Evolutionary conservation across 1,140 invertebrate species (phyloP).

Genomic region (Paraescarpia echinospica): DNA sequence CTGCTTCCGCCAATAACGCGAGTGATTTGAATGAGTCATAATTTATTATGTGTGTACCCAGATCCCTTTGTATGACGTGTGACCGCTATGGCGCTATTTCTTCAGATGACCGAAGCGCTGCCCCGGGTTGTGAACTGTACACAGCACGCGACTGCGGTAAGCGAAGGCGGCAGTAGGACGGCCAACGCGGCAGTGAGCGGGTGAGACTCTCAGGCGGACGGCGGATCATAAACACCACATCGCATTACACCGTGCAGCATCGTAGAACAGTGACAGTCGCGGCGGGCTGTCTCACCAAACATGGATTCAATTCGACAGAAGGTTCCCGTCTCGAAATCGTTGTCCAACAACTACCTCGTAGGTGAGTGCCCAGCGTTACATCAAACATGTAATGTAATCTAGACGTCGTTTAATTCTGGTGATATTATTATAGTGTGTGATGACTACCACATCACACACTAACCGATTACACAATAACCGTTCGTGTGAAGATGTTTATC

Average conservation of each 20-base stretch:
- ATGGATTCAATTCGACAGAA: background rate
- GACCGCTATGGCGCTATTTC: background rate
- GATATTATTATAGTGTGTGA: background rate
- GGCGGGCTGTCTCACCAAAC: background rate
- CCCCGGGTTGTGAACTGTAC: background rate
- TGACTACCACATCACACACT: background rate
- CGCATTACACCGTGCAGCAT: background rate
- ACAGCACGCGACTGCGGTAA: background rate
- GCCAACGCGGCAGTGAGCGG: background rate
- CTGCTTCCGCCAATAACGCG: background rate
- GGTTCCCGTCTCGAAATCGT: background rate
- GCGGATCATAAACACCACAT: background rate
- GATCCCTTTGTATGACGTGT: background rate
- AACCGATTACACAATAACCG: too few species aligned
- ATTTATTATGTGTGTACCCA: background rate
- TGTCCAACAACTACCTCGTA: background rate
- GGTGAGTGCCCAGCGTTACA: background rate
- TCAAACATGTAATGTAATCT: background rate
- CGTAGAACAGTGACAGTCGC: background rate
- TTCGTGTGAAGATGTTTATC: too few species aligned
- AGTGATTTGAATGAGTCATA: background rate
- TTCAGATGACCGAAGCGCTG: background rate
- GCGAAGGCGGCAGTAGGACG: background rate
- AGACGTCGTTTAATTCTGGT: background rate
- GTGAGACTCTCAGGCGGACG: background rate